Conservation (phyloP, 2,888 invertebrate genomes). For the Tetragnatha montana region DNA sequence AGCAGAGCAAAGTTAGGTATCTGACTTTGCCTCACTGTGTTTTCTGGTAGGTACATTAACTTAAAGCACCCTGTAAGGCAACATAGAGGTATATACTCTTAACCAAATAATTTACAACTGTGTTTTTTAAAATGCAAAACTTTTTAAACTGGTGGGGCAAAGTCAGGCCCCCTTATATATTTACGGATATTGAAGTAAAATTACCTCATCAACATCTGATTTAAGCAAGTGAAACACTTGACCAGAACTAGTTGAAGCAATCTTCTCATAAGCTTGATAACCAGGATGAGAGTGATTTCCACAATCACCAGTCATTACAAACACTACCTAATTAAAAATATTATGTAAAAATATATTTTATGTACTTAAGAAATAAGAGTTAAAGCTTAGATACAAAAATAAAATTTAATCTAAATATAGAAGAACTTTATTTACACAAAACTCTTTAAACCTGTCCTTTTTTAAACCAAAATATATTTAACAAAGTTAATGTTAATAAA, state of each 20-base stretch:
- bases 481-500: no score
- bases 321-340: constrained; percentile 80
- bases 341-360: not conserved
- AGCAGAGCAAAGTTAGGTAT: no score
- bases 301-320: constrained; percentile 85
- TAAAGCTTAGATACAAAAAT: not conserved
- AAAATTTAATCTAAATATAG: not conserved
- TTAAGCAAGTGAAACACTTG: constrained; percentile 85
- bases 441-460: no score
- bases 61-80: no score
- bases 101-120: no score
- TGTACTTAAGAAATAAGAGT: not conserved
- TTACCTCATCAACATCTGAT: constrained; percentile 83
- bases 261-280: constrained; percentile 83
- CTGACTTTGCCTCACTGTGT: no score
- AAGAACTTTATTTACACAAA: not conserved
- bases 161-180: no score
- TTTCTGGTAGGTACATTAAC: no score
- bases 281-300: constrained; percentile 81
- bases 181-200: no score
- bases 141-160: no score
- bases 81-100: no score
- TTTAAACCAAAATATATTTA: not conserved
- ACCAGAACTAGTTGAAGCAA: constrained; percentile 85
- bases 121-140: no score